Evolutionary conservation across 1,140 invertebrate species (phyloP), one percentile per base, ranked within the genome.

Genomic region (Drosophila pachea): DNA sequence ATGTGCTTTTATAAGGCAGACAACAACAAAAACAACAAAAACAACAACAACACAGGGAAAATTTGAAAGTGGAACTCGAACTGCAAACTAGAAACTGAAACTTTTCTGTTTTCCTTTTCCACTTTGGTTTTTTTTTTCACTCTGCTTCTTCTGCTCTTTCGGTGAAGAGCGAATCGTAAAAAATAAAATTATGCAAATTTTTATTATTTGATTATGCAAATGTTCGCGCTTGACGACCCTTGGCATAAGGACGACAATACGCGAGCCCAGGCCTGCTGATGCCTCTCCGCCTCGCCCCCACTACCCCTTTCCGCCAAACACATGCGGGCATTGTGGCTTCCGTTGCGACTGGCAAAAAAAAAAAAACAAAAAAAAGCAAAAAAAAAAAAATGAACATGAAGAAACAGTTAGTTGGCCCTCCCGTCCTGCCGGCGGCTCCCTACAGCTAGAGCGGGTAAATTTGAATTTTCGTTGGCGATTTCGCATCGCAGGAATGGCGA

Each of bases 181-280:
- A 88, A 88, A 86, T 78, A 74, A 88, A 87, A 88, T 88, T 88
- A 88, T 88, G 86, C 87, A 88, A 88, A 88, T 88, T 88, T 88
- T 87, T 88, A 88, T 87, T 79, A 88, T 88, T 88, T 88, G 87
- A 88, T 88, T 88, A 88, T 88, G 87, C 87, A 88, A 88, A 88
- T 88, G 82, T 84, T 77, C 77, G 70, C 73, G 87, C 86, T 88
- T 88, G 87, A 88, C 87, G 87, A 88, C 87, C 87, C 87, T 88
- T 88, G 87, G 87, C 87, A 88, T 88, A 88, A 88, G 87, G 86
- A 88, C 83, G 87, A 79, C 79, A 83, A 88, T 86, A 84, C 61
- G 54, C 62, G 47, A 33, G 8, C 42, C 58, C 35, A 22, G 22
- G 1, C 22, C 22, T 22, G 22, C 22, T 22, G 22, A 22, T 2